Evolutionary conservation across 2,797 vertebrate genomes (phyloP).

Genomic region (Orestias chungarensis): DNA sequence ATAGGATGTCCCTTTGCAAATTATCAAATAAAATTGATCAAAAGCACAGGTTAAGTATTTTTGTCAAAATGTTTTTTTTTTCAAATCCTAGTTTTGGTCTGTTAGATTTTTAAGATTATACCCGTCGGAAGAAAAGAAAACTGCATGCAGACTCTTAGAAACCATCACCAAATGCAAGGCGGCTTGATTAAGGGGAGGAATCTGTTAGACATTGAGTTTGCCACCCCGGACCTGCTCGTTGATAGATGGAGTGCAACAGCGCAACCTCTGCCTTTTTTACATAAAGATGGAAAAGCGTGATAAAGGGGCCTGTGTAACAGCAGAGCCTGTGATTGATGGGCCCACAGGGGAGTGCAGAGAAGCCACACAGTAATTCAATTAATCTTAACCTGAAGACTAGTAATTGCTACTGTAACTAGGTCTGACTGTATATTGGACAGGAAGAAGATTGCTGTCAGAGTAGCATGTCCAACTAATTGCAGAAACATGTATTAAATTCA

Average conservation of each 20-base stretch:
- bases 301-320: slow-evolving; percentile 52
- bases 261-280: slow-evolving; percentile 63
- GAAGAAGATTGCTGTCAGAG: slow-evolving; percentile 61
- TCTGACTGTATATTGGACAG: slow-evolving; percentile 75
- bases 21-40: slow-evolving; percentile 30
- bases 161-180: slow-evolving; percentile 36
- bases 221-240: slow-evolving; percentile 58
- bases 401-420: slow-evolving; percentile 80
- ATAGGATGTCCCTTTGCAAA: slow-evolving; percentile 23
- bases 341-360: slow-evolving; percentile 61
- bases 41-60: neutral
- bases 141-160: slow-evolving; percentile 32
- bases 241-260: slow-evolving; percentile 78
- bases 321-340: slow-evolving; percentile 70
- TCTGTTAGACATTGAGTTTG: slow-evolving; percentile 74
- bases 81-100: slow-evolving; percentile 1
- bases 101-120: slow-evolving; percentile 13
- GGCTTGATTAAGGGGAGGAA: slow-evolving; percentile 74
- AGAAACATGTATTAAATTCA: slow-evolving; percentile 41
- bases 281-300: slow-evolving; percentile 74
- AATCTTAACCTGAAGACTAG: slow-evolving; percentile 77
- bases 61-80: neutral
- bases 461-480: slow-evolving; percentile 58
- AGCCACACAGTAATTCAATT: slow-evolving; percentile 80
- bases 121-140: slow-evolving; percentile 38